These are phyloP conservation scores for Xiphophorus maculatus DNA, from an alignment of 2,113 vertebrate genomes.

Conservation along the genomic window DNA sequence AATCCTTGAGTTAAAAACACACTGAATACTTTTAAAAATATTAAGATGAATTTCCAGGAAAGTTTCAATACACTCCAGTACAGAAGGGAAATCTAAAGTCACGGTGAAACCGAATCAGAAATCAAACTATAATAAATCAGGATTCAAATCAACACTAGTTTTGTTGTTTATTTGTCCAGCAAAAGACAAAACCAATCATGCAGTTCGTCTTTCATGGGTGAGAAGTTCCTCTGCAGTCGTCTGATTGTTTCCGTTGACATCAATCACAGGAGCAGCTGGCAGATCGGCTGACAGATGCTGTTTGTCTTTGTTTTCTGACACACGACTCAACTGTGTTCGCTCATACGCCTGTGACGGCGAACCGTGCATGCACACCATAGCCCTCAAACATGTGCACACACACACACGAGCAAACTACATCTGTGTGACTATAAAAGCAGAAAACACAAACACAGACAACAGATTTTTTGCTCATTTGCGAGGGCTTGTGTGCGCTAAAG, in stretches of 20 bases:
- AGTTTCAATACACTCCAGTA: not conserved
- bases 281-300: constrained; percentile 64
- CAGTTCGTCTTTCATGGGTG: constrained; percentile 74
- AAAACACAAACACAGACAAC: not conserved
- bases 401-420: constrained; percentile 5
- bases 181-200: constrained; percentile 41
- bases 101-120: not conserved
- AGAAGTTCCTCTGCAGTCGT: constrained; percentile 55
- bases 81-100: not conserved
- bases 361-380: not conserved
- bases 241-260: constrained; percentile 58
- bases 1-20: constrained; percentile 24
- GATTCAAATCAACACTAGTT: constrained; percentile 11
- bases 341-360: constrained; percentile 22
- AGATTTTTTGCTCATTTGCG: constrained; percentile 16
- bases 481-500: not conserved
- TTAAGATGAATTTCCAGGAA: not conserved
- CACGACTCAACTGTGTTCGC: constrained; percentile 36
- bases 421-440: constrained; percentile 29
- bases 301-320: constrained; percentile 70
- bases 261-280: constrained; percentile 71
- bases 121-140: constrained; percentile 3
- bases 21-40: not conserved
- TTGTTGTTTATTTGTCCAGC: constrained; percentile 58
- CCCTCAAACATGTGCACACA: constrained; percentile 3